phyloP scores from a whole-genome alignment of 1,140 invertebrate species.

The Diachasmimorpha longicaudata region DNA sequence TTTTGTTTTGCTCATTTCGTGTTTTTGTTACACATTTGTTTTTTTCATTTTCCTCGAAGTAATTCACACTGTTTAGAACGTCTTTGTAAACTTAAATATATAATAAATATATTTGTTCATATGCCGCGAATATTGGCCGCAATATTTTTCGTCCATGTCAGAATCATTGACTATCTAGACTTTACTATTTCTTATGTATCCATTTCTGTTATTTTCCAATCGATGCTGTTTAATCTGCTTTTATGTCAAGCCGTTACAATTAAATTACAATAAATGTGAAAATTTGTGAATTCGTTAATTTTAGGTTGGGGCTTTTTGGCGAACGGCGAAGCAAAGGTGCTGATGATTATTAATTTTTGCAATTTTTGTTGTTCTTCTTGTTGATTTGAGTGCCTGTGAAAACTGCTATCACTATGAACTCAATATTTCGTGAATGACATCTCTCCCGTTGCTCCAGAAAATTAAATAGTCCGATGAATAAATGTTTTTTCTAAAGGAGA shows the following conservation, averaged over 20 bases:
- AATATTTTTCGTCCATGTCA: constrained; percentile 6
- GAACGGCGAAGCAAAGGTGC: constrained; percentile 1
- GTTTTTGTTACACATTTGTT: not conserved
- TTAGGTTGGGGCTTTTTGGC: not conserved
- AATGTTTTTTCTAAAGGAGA: no score
- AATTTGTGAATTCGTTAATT: not conserved
- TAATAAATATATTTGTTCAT: not conserved
- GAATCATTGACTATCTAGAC: not conserved
- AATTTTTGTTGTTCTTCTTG: not conserved
- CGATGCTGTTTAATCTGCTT: not conserved
- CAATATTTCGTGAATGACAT: not conserved
- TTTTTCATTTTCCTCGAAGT: not conserved
- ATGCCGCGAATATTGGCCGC: constrained; percentile 4
- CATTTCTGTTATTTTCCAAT: not conserved
- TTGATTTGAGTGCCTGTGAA: not conserved
- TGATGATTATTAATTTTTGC: not conserved
- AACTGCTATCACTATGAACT: not conserved
- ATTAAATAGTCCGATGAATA: not conserved
- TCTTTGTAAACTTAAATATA: not conserved
- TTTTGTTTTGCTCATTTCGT: not conserved
- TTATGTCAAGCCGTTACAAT: constrained; percentile 8
- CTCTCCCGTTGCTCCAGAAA: not conserved
- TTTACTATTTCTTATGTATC: not conserved
- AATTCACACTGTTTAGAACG: not conserved
- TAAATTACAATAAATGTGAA: not conserved